Evolutionary conservation across 2,888 invertebrate genomes (phyloP).

Genomic region (Aphidoletes aphidimyza): DNA sequence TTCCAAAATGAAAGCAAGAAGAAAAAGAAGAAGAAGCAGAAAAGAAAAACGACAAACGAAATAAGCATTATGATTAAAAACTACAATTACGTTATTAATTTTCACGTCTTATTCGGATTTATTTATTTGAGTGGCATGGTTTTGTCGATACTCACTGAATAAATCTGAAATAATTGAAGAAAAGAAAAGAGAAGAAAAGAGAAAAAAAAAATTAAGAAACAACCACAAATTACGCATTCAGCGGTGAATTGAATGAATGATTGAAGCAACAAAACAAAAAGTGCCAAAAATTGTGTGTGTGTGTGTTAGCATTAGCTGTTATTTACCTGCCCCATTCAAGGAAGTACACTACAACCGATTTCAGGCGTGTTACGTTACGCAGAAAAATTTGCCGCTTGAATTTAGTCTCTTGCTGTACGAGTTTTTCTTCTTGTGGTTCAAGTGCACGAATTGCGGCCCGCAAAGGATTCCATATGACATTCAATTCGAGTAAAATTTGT

Average conservation of each 20-base stretch:
- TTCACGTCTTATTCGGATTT: not conserved
- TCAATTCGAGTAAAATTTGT: slow-evolving; percentile 91
- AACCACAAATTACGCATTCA: no score
- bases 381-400: slow-evolving; percentile 96
- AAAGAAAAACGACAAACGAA: not conserved
- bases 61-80: not conserved
- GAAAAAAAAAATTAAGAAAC: no score
- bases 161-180: no score
- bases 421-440: slow-evolving; percentile 95
- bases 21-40: not conserved
- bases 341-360: slow-evolving; percentile 87
- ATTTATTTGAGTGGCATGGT: not conserved
- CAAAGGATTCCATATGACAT: slow-evolving; percentile 91
- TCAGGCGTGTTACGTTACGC: slow-evolving; percentile 90
- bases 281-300: no score
- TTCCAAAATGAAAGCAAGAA: no score
- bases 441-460: slow-evolving; percentile 90
- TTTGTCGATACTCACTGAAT: slow-evolving; percentile 77
- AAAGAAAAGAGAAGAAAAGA: no score
- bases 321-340: slow-evolving; percentile 89
- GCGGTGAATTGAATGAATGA: no score
- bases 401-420: slow-evolving; percentile 92
- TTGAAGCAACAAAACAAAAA: no score
- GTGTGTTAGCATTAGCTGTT: no score
- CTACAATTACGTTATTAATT: not conserved